Conservation (phyloP, 2,888 invertebrate genomes). For the Oxycera nigricornis region DNA sequence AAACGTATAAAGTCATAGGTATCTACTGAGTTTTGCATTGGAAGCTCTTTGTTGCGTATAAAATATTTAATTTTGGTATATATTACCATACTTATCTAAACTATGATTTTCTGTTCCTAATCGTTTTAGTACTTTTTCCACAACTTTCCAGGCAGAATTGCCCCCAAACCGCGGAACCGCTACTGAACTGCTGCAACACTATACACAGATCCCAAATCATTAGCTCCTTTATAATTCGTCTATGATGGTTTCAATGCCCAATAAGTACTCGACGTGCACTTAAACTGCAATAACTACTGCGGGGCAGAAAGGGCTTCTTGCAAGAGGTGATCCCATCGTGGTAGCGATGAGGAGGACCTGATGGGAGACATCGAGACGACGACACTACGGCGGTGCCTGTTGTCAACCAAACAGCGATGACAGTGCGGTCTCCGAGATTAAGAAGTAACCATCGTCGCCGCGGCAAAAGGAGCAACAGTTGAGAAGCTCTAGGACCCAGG, state of each 20-base stretch:
- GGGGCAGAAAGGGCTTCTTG: too few relatives aligned
- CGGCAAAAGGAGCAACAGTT: neutral
- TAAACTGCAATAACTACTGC: conserved; percentile 38
- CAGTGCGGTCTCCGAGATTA: conserved; percentile 24
- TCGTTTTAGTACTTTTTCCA: too few relatives aligned
- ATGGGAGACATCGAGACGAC: conserved; percentile 33
- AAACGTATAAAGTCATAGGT: too few relatives aligned
- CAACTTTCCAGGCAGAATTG: too few relatives aligned
- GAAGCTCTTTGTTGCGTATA: too few relatives aligned
- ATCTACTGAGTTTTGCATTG: too few relatives aligned
- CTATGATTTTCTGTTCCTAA: too few relatives aligned
- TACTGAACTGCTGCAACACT: neutral
- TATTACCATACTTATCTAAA: too few relatives aligned
- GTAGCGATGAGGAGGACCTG: conserved; percentile 18
- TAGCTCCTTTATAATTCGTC: neutral
- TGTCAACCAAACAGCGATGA: conserved; percentile 31
- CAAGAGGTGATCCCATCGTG: conserved; percentile 30
- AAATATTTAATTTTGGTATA: too few relatives aligned
- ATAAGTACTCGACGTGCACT: conserved; percentile 17
- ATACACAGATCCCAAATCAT: neutral
- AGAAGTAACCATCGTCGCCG: conserved; percentile 6
- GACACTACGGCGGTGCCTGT: conserved; percentile 5
- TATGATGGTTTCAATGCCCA: neutral
- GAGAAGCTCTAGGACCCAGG: neutral
- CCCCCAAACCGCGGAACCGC: too few relatives aligned